Evolutionary conservation across 2,888 invertebrate species (phyloP).

Genomic region (Lithophane semibrunnea): DNA sequence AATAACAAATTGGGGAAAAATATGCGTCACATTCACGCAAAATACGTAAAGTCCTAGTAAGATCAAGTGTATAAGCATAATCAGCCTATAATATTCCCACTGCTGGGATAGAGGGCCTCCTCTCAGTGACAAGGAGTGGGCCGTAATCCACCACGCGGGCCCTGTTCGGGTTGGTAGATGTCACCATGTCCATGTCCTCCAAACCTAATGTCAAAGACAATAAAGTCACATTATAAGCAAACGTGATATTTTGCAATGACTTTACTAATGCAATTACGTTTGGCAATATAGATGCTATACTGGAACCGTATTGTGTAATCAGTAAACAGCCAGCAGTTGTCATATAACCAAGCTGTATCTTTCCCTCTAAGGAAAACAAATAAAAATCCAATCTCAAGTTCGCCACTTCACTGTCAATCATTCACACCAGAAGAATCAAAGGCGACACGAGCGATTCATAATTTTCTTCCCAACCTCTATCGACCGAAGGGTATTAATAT

Average conservation of each 20-base stretch:
- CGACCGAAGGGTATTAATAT: constrained; percentile 76
- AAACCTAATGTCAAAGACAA: background rate
- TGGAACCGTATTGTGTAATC: background rate
- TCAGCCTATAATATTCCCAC: no score
- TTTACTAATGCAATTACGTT: background rate
- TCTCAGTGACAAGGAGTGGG: no score
- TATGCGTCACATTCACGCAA: background rate
- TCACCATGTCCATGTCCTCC: no score
- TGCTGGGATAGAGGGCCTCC: no score
- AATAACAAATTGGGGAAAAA: no score
- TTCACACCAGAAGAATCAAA: constrained; percentile 48
- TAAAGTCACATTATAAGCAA: background rate
- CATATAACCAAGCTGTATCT: background rate
- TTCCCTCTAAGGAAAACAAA: constrained; percentile 6
- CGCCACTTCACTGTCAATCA: constrained; percentile 45
- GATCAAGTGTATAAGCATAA: background rate
- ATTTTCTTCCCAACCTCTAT: constrained; percentile 66
- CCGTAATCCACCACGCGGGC: no score
- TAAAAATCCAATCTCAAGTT: constrained; percentile 33
- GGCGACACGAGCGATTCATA: constrained; percentile 49
- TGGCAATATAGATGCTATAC: background rate
- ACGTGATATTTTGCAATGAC: background rate
- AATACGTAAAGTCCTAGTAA: background rate
- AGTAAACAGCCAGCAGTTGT: background rate
- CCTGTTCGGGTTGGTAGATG: no score